A percentile compares a stretch with the other conserved stretches of the same genome.
These are phyloP conservation scores for Dendrolimus houi DNA, from an alignment of 2,888 invertebrate species.

Conservation along the genomic window DNA sequence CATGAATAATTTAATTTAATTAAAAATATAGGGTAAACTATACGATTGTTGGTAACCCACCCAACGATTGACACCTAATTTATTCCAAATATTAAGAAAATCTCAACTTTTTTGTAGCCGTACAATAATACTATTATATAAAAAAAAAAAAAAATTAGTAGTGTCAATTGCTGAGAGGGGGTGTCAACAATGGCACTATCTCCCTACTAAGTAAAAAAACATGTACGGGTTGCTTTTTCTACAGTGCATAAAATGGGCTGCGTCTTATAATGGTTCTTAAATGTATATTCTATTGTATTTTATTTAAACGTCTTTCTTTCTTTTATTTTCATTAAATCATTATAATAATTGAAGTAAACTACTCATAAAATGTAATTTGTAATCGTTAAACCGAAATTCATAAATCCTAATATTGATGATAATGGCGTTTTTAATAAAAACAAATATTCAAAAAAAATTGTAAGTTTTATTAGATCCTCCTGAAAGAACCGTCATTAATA, in stretches of 20 bases:
- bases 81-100: too few species aligned
- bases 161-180: background rate
- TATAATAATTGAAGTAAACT: conserved; percentile 66
- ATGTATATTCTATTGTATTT: conserved; percentile 27
- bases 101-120: background rate
- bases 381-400: conserved; percentile 76
- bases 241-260: conserved; percentile 29
- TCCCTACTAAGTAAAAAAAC: too few species aligned
- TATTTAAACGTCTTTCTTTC: conserved; percentile 54
- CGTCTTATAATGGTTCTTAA: conserved; percentile 25
- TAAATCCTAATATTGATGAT: conserved; percentile 76
- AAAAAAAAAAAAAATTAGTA: background rate
- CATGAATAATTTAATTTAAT: too few species aligned
- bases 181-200: too few species aligned
- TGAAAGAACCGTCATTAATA: conserved; percentile 10
- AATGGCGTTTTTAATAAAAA: conserved; percentile 77
- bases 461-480: conserved; percentile 56
- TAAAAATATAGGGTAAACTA: too few species aligned
- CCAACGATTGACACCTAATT: too few species aligned
- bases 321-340: conserved; percentile 58
- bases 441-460: conserved; percentile 67
- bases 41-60: too few species aligned
- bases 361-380: conserved; percentile 68
- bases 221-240: too few species aligned
- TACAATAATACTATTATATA: background rate